These are phyloP conservation scores for Saguinus imperator DNA, from an alignment of 2,113 vertebrate species.

Conservation along the genomic window DNA sequence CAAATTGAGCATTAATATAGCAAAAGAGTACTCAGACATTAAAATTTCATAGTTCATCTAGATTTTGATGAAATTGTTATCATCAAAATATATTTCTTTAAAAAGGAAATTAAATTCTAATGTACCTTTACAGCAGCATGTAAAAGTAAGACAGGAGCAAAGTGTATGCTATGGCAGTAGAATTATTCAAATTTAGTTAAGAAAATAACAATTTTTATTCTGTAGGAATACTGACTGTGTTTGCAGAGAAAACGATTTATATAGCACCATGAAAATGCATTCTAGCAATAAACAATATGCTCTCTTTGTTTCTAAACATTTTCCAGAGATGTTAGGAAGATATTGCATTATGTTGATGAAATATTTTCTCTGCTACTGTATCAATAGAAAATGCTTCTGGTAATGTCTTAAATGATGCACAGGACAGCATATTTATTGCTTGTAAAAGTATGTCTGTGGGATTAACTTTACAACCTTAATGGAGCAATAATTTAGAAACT, in stretches of 20 bases:
- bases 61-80: conserved; percentile 50
- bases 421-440: conserved; percentile 33
- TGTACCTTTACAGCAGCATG: background rate
- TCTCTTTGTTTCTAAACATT: conserved; percentile 49
- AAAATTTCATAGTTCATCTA: conserved; percentile 61
- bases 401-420: conserved; percentile 48
- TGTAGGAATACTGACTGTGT: background rate
- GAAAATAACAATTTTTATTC: conserved; percentile 48
- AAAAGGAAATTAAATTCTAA: conserved; percentile 56
- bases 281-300: background rate
- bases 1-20: conserved; percentile 58
- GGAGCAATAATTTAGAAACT: conserved; percentile 62
- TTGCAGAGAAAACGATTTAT: background rate
- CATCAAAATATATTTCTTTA: conserved; percentile 45
- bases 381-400: conserved; percentile 47
- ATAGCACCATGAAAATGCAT: background rate
- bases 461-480: conserved; percentile 71
- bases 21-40: conserved; percentile 39
- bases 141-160: conserved; percentile 56
- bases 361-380: background rate
- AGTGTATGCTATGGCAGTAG: background rate
- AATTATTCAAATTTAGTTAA: conserved; percentile 47
- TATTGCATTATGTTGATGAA: conserved; percentile 43
- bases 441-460: conserved; percentile 64
- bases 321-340: conserved; percentile 25